Base-by-base conservation (phyloP, 2,797 vertebrate genomes). In the Tapera naevia region DNA sequence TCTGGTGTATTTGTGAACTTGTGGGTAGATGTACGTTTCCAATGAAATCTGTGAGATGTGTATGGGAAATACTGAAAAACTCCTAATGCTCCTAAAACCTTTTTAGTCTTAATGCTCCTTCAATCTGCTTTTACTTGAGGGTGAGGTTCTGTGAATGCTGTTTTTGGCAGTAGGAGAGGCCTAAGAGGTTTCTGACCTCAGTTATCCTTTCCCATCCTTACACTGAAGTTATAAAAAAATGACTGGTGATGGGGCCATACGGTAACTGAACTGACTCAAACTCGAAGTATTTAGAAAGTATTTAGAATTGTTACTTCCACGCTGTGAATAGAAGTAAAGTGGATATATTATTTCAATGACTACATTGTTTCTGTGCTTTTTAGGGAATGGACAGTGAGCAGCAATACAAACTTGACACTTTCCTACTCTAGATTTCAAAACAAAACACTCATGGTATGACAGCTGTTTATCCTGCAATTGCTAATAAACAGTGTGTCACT, bases 41-140 rank as follows among this genome's bases (percentile, higher is more conserved):
- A 3, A 84, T 94, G 75, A 93, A 74, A 13, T 21, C 89, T 66
- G 37, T 25, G 27, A 73, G 60, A 22, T 35, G 56, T 14, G 10
- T 86, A 21, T 81, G 82, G 93, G 88, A 94, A 95, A 91, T 79
- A 43, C 8, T 79, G 70, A 85, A 85, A 91, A 73, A 87, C 57
- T 86, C 56, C 67, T 87, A 82, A 82, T 74, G 48, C 39, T 75
- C 91, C 33, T 93, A 79, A 96, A 93, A 92, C 76, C 56, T 58
- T 95, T 95, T 94, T 79, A 91, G 70, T 33, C 66, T 79, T 89
- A 84, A 96, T 89, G 86, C 45, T 61, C 70, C 76, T 81, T 66
- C 27, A 33, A 0, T 83, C 65, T 88, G 51, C 27, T 74, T 82
- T 67, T 76, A 10, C 65, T 72, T 80, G 48, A 35, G 88, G 69